A percentile compares a stretch with the other conserved stretches of the same genome.
These are phyloP conservation scores for Cantharis rustica DNA, from an alignment of 2,888 invertebrate species.

Conservation along the genomic window DNA sequence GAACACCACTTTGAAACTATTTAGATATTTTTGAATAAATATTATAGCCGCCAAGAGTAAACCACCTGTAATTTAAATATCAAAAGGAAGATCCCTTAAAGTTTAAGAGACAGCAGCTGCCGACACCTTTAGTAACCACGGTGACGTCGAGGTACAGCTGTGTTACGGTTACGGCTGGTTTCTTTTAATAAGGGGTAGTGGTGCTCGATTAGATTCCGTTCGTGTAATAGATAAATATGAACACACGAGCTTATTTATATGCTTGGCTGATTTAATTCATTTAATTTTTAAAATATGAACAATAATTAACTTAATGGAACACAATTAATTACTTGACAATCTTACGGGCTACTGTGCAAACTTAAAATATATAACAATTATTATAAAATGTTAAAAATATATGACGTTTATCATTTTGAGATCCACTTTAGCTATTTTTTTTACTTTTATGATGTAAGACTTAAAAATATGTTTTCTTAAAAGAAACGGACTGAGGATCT, in stretches of 20 bases:
- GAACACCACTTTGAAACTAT: neutral
- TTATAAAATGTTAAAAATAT: no score
- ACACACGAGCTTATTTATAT: conserved; percentile 38
- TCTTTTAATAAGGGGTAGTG: conserved; percentile 30
- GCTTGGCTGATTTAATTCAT: conserved; percentile 24
- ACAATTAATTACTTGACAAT: neutral
- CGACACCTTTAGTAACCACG: conserved; percentile 35
- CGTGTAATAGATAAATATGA: conserved; percentile 34
- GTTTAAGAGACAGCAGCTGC: conserved; percentile 18
- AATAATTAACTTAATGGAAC: neutral
- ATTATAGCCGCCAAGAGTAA: conserved; percentile 4
- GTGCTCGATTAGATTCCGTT: conserved; percentile 36
- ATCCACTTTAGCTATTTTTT: neutral
- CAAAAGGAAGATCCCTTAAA: neutral
- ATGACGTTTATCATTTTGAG: no score
- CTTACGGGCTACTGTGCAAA: neutral
- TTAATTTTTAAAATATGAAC: conserved; percentile 21
- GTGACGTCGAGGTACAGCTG: conserved; percentile 40
- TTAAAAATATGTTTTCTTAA: no score
- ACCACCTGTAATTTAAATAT: conserved; percentile 24
- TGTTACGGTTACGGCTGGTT: conserved; percentile 35
- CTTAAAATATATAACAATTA: no score
- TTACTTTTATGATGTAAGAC: neutral
- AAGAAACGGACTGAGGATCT: no score
- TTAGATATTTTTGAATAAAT: neutral